A percentile compares a stretch with the other conserved stretches of the same genome.
Evolutionary conservation across 2,113 vertebrate species (phyloP).

Genomic region (Merops nubicus): DNA sequence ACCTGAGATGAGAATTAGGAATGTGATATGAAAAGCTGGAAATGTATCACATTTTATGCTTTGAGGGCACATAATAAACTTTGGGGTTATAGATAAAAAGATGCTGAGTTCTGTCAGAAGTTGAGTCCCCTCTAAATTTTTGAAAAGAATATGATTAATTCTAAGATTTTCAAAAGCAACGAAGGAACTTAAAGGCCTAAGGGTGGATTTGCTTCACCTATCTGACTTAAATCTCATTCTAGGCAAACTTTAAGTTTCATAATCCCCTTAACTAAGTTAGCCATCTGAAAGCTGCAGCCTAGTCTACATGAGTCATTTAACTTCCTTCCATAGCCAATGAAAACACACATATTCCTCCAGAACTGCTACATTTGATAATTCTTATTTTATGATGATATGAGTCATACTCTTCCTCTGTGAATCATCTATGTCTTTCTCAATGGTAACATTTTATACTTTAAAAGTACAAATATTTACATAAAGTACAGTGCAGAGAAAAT

Average conservation of each 20-base stretch:
- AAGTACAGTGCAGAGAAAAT: not conserved
- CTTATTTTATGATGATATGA: not conserved
- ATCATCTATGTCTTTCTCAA: not conserved
- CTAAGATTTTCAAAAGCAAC: not conserved
- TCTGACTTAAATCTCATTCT: not conserved
- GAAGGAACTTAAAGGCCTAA: not conserved
- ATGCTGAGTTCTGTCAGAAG: not conserved
- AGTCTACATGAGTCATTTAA: not conserved
- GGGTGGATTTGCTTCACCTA: not conserved
- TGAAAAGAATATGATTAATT: not conserved
- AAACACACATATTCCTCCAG: not conserved
- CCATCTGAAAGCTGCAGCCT: not conserved
- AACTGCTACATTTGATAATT: not conserved
- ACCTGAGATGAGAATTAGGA: not conserved
- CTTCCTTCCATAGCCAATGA: not conserved
- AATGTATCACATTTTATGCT: not conserved
- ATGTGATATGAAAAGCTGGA: not conserved
- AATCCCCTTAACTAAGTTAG: not conserved
- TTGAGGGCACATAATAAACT: not conserved
- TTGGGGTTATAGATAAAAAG: not conserved
- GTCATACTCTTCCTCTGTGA: not conserved
- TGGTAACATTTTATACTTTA: not conserved
- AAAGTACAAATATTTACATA: not conserved
- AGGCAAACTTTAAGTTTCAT: not conserved
- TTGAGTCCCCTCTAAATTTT: not conserved